These are phyloP conservation scores for Nyctereutes procyonoides DNA, from an alignment of 2,113 vertebrate genomes.

Conservation along the genomic window DNA sequence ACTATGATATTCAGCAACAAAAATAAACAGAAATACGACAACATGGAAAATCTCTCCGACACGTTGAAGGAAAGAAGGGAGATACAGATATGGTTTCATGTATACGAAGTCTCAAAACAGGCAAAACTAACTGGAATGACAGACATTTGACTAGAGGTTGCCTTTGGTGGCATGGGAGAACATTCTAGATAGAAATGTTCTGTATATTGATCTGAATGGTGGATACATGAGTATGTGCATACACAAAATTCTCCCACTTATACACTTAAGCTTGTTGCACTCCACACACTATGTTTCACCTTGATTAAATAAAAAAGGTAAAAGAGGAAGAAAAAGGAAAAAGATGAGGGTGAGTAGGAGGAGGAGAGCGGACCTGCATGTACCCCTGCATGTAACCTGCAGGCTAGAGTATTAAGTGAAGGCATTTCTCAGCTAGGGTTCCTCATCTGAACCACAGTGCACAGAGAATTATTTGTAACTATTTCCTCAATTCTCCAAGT, in stretches of 20 bases:
- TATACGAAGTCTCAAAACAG: neutral
- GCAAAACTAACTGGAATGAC: neutral
- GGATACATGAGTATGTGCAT: neutral
- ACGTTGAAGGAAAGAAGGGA: neutral
- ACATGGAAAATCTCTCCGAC: conserved; percentile 43
- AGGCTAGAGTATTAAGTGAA: neutral
- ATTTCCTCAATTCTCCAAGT: conserved; percentile 30
- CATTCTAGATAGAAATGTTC: neutral
- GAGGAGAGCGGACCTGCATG: neutral
- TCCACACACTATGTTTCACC: neutral
- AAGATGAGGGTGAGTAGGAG: no score
- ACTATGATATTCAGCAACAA: conserved; percentile 2
- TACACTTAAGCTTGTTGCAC: neutral
- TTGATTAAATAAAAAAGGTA: neutral
- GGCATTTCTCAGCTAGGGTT: neutral
- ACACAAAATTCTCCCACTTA: neutral
- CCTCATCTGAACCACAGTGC: neutral
- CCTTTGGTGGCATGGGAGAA: neutral
- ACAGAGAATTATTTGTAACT: neutral
- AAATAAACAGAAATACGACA: neutral
- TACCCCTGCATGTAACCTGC: neutral
- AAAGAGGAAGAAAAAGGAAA: neutral
- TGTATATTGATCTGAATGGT: neutral
- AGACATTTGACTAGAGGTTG: neutral
- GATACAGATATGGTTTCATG: neutral